Percentiles rank a stretch among this genome's conserved stretches.
These are phyloP conservation scores for Fragum whitleyi DNA, from an alignment of 2,888 invertebrate genomes.

Conservation along the genomic window DNA sequence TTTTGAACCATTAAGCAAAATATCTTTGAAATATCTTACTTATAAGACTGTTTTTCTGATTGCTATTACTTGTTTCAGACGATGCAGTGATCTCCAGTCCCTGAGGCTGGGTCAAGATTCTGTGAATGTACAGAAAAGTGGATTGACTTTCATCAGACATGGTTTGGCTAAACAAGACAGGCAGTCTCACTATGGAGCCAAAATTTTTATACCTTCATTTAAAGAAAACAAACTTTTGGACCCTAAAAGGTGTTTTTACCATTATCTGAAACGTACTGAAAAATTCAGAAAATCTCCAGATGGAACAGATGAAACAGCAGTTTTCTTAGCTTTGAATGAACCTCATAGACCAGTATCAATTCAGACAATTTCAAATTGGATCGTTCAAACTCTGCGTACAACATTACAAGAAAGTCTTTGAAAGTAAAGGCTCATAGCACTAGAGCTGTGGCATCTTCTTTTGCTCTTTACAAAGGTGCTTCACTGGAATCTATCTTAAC, in stretches of 20 bases:
- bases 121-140: no score
- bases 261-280: background rate
- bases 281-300: background rate
- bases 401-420: slow-evolving; percentile 10
- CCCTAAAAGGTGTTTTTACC: background rate
- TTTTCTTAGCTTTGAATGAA: background rate
- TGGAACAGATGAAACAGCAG: background rate
- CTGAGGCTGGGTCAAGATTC: no score
- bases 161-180: background rate
- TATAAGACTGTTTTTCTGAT: no score
- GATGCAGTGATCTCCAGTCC: no score
- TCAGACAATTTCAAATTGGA: background rate
- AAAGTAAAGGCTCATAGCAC: slow-evolving; percentile 35
- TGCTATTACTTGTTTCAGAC: no score
- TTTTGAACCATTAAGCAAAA: no score
- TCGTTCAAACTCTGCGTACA: background rate
- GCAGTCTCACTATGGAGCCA: background rate
- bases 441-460: slow-evolving; percentile 41
- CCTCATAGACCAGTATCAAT: background rate
- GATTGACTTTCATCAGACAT: no score
- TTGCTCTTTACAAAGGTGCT: no score
- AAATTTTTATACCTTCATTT: background rate
- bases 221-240: background rate
- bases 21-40: no score
- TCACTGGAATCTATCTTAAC: slow-evolving; percentile 35